Evolutionary conservation across 2,888 invertebrate species (phyloP), one percentile per base, ranked within the genome.

Genomic region (Synanthedon formicaeformis): DNA sequence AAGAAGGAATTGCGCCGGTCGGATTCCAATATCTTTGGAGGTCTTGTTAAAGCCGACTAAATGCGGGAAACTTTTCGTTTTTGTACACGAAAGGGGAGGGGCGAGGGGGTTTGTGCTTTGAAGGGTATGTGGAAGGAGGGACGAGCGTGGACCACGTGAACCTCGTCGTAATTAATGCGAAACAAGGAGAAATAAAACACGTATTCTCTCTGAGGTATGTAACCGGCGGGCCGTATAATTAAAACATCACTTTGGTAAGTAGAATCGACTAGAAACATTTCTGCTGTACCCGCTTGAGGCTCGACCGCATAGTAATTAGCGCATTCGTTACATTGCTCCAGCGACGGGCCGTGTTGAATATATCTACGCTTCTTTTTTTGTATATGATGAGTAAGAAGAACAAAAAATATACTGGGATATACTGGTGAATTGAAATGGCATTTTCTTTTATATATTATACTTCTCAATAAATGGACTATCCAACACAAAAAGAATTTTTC

Each of bases 81-180:
- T 72, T 71, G 73, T 69, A 73, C 77, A 78, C 60, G 70, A 62
- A 67, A 77, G 58, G 65, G 75, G 72, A 67, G 69, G 71, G 56
- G 51, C 61, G 53, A 56, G 52, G 50, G 34, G 34, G 34, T 34
- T 34, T 34, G 34, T 2, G 34, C 34, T 34, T 34, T 34, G 34
- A 34, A 34, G 34, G 34, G 34, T 34, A 34, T 34, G 34, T 34
- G 34, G 53, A 53, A 53, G 56, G 54, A 50, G 50, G 51, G 57
- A 51, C 56, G 51, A 54, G 57, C 55, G 58, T 59, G 60, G 58
- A 60, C 65, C 66, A 50, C 41, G 64, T 65, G 66, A 66, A 64
- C 63, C 64, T 64, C 58, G 10, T 34, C 34, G 73, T 78, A 80
- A 80, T 79, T 78, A 78, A 76, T 78, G 75, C 68, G 67, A 75